A percentile compares a stretch with the other conserved stretches of the same genome.
phyloP scores from a whole-genome alignment of 2,797 vertebrate genomes.

The Hypotaenidia okinawae region DNA sequence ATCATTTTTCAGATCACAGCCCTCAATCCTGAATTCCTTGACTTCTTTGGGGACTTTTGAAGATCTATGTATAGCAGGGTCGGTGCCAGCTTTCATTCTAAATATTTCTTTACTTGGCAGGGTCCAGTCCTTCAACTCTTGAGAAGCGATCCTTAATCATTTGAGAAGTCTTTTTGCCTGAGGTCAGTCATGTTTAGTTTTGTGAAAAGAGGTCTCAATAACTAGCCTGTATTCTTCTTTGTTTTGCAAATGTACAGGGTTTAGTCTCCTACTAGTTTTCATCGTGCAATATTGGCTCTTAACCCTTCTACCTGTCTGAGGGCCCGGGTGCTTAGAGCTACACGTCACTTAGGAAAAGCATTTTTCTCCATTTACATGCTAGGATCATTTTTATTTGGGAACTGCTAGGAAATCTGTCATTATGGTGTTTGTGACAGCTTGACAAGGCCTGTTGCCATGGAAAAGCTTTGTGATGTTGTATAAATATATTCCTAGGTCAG shows the following conservation, averaged over 20 bases:
- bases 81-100: background rate
- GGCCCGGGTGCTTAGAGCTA: background rate
- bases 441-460: slow-evolving; percentile 79
- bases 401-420: slow-evolving; percentile 71
- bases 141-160: background rate
- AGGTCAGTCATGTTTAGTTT: background rate
- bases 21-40: background rate
- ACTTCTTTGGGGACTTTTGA: background rate
- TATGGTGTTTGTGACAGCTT: slow-evolving; percentile 73
- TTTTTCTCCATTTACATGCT: slow-evolving; percentile 60
- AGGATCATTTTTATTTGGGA: slow-evolving; percentile 75
- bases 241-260: background rate
- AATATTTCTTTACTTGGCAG: background rate
- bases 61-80: background rate
- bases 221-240: background rate
- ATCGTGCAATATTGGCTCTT: background rate
- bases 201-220: background rate
- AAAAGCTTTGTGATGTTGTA: slow-evolving; percentile 77
- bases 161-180: background rate
- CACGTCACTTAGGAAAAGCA: background rate
- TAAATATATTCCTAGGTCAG: slow-evolving; percentile 79
- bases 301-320: background rate
- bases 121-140: background rate
- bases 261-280: background rate
- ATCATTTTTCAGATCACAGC: background rate